phyloP scores from a whole-genome alignment of 2,113 vertebrate genomes.

The Delphinus delphis region DNA sequence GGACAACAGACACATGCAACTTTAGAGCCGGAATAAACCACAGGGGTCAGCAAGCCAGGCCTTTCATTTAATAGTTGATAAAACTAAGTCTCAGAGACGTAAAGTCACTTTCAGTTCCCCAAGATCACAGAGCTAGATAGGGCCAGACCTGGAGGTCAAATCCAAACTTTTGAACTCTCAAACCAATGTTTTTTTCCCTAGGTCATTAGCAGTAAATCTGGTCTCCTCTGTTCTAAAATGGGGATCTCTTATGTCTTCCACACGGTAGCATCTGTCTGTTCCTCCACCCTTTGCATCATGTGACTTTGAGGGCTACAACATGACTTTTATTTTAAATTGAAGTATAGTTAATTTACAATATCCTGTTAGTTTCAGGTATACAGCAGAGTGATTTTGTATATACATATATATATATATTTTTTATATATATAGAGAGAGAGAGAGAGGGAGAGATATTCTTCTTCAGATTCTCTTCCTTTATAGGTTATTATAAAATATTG shows the following conservation, averaged over 20 bases:
- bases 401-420: background rate
- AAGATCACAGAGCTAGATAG: background rate
- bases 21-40: background rate
- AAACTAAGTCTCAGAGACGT: background rate
- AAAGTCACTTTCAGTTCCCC: background rate
- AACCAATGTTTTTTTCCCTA: background rate
- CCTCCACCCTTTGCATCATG: background rate
- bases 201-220: background rate
- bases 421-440: background rate
- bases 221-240: background rate
- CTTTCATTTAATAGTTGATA: background rate
- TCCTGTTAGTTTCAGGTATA: background rate
- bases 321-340: background rate
- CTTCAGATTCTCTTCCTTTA: background rate
- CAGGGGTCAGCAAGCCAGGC: background rate
- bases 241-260: background rate
- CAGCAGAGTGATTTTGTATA: background rate
- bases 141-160: background rate
- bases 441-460: too few relatives aligned
- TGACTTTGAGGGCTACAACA: background rate
- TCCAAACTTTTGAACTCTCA: background rate
- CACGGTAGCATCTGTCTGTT: background rate
- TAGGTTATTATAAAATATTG: background rate
- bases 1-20: background rate
- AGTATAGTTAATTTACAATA: background rate